These are phyloP conservation scores for Hesperophylax magnus DNA, from an alignment of 1,140 invertebrate genomes.

Conservation along the genomic window DNA sequence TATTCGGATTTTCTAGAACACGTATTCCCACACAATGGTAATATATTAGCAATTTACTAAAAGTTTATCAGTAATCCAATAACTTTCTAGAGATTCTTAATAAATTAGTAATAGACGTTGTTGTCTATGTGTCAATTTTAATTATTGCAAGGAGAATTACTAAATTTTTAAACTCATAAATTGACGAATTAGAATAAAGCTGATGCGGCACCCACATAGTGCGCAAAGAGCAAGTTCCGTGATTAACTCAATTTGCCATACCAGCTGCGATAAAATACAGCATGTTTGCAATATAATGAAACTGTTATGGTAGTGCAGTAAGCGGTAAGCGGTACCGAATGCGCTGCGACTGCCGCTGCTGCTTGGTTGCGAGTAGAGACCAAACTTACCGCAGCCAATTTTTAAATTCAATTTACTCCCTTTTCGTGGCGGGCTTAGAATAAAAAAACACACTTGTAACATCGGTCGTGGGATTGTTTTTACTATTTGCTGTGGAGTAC, in stretches of 20 bases:
- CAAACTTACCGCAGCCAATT: conserved; percentile 56
- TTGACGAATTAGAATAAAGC: no score
- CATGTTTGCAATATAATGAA: conserved; percentile 34
- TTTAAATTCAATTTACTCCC: conserved; percentile 57
- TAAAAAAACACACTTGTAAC: conserved; percentile 36
- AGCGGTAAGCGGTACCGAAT: not conserved
- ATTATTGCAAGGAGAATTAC: no score
- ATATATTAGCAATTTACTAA: no score
- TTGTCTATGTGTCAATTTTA: no score
- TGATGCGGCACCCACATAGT: no score
- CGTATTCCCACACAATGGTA: no score
- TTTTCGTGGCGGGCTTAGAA: conserved; percentile 38
- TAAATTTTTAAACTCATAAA: no score
- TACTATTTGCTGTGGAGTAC: not conserved
- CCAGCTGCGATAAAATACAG: conserved; percentile 2
- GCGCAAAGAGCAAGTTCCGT: no score
- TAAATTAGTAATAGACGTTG: no score
- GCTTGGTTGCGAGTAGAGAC: conserved; percentile 44
- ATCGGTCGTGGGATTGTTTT: conserved; percentile 24
- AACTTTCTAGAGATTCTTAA: no score
- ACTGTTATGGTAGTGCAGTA: not conserved
- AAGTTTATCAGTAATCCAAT: no score
- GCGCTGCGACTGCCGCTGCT: not conserved
- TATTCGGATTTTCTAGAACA: no score
- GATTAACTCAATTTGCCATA: conserved; percentile 6